Evolutionary conservation across 2,888 invertebrate genomes (phyloP), one percentile per base, ranked within the genome.

Genomic region (Meteorus colon): DNA sequence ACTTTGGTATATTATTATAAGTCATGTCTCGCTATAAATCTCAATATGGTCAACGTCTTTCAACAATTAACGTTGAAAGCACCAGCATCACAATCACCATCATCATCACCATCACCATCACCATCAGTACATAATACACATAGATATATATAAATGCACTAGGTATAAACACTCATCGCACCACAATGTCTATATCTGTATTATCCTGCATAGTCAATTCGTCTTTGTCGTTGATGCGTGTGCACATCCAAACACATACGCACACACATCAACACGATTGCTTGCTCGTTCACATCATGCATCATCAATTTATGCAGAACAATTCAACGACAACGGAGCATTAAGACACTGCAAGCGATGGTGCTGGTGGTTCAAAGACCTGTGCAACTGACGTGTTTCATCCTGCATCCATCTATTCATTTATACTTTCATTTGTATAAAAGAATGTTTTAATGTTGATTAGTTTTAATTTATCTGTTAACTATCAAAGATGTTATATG

Each of bases 251-350:
- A 75, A 77, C 72, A 75, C 79, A 80, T 77, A 73, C 82, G 78
- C 82, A 80, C 82, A 80, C 80, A 80, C 80, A 81, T 80, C 81
- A 84, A 81, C 84, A 19, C 55, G 19, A 55, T 55, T 55, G 55
- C 55, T 55, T 19, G 55, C 19, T 19, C 19, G 55, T 19, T 55
- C 55, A 6, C 55, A 19, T 86, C 84, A 86, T 86, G 85, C 86
- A 86, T 88, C 88, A 88, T 88, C 87, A 89, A 89, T 89, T 89
- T 89, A 89, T 89, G 89, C 88, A 88, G 88, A 89, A 88, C 89
- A 87, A 89, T 89, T 88, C 88, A 88, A 88, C 87, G 86, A 87
- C 87, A 86, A 86, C 85, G 86, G 86, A 82, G 87, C 87, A 88
- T 89, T 88, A 88, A 85, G 83, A 82, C 80, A 79, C 83, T 45